Evolutionary conservation across 2,797 vertebrate genomes (phyloP).

Genomic region (Lycodopsis pacificus): DNA sequence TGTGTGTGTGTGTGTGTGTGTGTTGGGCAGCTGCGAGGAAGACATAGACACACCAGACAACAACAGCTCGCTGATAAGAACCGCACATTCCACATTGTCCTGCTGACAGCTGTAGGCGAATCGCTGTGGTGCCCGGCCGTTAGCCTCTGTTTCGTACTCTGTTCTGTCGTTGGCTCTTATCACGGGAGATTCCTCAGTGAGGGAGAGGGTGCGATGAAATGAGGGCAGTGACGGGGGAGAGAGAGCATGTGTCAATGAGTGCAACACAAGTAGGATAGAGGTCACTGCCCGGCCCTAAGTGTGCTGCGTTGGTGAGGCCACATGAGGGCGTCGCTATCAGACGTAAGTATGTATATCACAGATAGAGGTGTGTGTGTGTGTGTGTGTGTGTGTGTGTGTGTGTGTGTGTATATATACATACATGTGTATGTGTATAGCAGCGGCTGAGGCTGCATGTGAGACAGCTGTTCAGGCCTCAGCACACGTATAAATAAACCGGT

Average conservation of each 20-base stretch:
- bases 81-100: conserved; percentile 9
- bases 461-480: conserved; percentile 66
- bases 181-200: conserved; percentile 5
- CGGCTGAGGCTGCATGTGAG: conserved; percentile 38
- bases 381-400: background rate
- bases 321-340: background rate
- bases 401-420: no score
- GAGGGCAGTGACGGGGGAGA: background rate
- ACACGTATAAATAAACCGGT: conserved; percentile 66
- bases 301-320: conserved; percentile 2
- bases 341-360: background rate
- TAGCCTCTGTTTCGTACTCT: conserved; percentile 11
- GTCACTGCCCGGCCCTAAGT: background rate
- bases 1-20: no score
- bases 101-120: conserved; percentile 42
- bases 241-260: background rate
- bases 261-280: conserved; percentile 7
- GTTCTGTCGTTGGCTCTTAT: conserved; percentile 33
- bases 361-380: background rate
- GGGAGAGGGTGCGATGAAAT: conserved; percentile 6
- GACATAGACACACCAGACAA: background rate
- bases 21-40: background rate
- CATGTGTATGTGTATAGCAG: background rate
- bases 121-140: conserved; percentile 9
- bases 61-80: conserved; percentile 39